Percentiles rank a stretch among this genome's conserved stretches.
phyloP scores from a whole-genome alignment of 2,888 invertebrate genomes.

The Steinernema carpocapsae region DNA sequence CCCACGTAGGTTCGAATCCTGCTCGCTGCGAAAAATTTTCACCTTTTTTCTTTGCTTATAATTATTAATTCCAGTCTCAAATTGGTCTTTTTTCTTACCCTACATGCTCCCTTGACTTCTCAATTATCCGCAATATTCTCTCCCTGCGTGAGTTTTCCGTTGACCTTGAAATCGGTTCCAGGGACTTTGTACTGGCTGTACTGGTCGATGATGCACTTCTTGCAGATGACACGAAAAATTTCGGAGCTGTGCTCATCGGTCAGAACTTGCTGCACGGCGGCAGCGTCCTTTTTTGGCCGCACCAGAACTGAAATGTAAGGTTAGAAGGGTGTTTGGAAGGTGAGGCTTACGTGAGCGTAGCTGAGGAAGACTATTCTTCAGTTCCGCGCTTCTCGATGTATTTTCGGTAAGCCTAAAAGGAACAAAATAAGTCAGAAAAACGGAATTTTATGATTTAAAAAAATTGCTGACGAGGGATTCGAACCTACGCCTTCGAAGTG shows the following conservation, averaged over 20 bases:
- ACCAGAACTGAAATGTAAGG: constrained; percentile 53
- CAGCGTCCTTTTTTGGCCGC: constrained; percentile 51
- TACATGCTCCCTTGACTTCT: constrained; percentile 62
- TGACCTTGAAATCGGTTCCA: constrained; percentile 45
- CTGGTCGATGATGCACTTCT: constrained; percentile 87
- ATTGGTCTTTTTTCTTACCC: constrained; percentile 38
- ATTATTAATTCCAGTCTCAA: no score
- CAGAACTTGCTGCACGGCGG: constrained; percentile 76
- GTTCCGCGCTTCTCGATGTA: constrained; percentile 27
- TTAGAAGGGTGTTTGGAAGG: background rate
- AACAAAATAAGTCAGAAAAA: background rate
- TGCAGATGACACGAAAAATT: constrained; percentile 75
- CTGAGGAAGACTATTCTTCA: constrained; percentile 66
- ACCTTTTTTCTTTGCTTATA: no score
- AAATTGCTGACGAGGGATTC: no score
- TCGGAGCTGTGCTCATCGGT: constrained; percentile 86
- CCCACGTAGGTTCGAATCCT: constrained; percentile 68
- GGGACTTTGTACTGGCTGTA: constrained; percentile 74
- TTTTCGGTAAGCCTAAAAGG: constrained; percentile 32
- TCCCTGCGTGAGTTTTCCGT: constrained; percentile 65
- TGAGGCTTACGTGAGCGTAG: constrained; percentile 60
- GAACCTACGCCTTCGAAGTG: no score
- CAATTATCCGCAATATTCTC: constrained; percentile 68
- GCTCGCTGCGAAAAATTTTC: constrained; percentile 38
- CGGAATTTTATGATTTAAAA: no score